Conservation (phyloP, 1,140 invertebrate species). For the Drosophila sturtevanti region DNA sequence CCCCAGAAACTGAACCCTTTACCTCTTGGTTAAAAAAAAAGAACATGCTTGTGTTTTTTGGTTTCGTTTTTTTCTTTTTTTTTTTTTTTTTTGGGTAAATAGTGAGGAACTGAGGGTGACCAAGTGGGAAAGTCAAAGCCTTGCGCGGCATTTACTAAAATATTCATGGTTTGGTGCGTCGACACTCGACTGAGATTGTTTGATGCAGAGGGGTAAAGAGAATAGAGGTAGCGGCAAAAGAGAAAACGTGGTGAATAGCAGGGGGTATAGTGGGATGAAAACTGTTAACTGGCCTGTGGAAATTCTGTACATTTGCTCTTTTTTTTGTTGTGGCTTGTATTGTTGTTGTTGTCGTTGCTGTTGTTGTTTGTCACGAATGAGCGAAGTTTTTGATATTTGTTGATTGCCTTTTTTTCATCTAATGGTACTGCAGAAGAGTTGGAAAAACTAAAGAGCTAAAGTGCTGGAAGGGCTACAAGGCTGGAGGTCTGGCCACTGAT, state of each 20-base stretch:
- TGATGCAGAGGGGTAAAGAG: neutral
- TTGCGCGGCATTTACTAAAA: conserved; percentile 74
- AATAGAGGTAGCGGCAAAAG: neutral
- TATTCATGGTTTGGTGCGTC: conserved; percentile 74
- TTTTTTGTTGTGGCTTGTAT: too few relatives aligned
- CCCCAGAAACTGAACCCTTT: conserved; percentile 47
- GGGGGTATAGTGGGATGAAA: conserved; percentile 19
- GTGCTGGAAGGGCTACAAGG: conserved; percentile 1
- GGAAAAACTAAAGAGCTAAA: neutral
- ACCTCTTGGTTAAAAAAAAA: neutral
- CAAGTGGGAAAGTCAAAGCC: conserved; percentile 72
- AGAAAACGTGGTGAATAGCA: neutral
- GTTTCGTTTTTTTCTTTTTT: neutral
- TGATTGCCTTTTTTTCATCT: conserved; percentile 63
- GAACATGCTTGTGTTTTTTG: neutral
- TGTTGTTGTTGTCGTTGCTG: neutral
- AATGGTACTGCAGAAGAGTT: neutral
- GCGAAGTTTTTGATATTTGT: conserved; percentile 76
- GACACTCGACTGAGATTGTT: conserved; percentile 44
- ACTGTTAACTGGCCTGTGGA: conserved; percentile 60
- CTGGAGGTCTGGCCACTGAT: neutral
- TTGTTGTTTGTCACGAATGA: conserved; percentile 58
- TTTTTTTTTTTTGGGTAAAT: conserved; percentile 44
- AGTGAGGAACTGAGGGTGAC: conserved; percentile 56
- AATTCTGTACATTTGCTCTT: conserved; percentile 32